These are phyloP conservation scores for Bradypus variegatus DNA, from an alignment of 2,797 vertebrate species.

Conservation along the genomic window DNA sequence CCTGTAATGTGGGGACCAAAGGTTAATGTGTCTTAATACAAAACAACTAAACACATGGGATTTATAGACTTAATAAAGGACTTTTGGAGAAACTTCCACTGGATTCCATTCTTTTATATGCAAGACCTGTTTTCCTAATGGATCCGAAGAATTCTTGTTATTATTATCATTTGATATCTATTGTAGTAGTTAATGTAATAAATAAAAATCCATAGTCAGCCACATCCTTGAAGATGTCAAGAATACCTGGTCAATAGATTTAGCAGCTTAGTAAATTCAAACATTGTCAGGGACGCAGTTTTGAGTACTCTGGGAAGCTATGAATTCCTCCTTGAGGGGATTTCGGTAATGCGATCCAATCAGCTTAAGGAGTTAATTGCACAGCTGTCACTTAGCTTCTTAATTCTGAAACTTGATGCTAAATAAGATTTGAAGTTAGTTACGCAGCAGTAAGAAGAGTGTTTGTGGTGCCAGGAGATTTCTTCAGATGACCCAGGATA, in stretches of 20 bases:
- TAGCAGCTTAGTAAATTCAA: constrained; percentile 67
- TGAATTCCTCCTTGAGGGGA: constrained; percentile 69
- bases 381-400: constrained; percentile 76
- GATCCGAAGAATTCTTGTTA: neutral
- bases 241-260: constrained; percentile 46
- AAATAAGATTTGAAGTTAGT: constrained; percentile 73
- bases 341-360: constrained; percentile 74
- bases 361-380: constrained; percentile 80
- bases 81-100: neutral
- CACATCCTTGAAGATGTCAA: constrained; percentile 52
- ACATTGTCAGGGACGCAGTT: constrained; percentile 61
- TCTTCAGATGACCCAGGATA: neutral
- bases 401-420: constrained; percentile 72
- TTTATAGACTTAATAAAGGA: fast-evolving
- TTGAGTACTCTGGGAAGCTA: constrained; percentile 65
- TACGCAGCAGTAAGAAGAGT: constrained; percentile 54
- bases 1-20: constrained; percentile 29
- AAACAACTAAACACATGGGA: fast-evolving
- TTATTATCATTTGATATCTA: neutral
- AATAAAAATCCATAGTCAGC: constrained; percentile 43
- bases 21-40: neutral
- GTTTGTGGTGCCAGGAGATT: constrained; percentile 27
- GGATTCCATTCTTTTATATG: neutral
- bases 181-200: neutral
- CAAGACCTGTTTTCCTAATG: neutral